A percentile compares a stretch with the other conserved stretches of the same genome.
phyloP scores from a whole-genome alignment of 2,797 vertebrate genomes.

The Sebastes flavidus region DNA sequence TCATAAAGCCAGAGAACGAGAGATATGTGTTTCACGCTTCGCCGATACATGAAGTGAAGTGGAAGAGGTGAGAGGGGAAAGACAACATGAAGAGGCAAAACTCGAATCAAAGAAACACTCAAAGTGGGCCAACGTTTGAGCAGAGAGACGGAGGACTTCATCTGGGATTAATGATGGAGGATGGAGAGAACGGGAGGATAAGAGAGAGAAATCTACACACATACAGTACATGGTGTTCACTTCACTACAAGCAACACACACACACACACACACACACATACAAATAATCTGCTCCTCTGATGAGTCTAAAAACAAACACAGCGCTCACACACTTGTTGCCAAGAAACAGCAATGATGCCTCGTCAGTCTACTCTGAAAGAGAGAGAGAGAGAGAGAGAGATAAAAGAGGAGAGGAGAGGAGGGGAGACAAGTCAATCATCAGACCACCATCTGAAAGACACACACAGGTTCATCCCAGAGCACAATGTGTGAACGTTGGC shows the following conservation, averaged over 20 bases:
- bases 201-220: background rate
- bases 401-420: background rate
- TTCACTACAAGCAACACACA: background rate
- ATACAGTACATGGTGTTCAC: background rate
- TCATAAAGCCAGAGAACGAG: background rate
- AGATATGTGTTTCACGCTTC: background rate
- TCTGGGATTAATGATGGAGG: constrained; percentile 18
- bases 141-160: background rate
- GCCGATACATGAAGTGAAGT: background rate
- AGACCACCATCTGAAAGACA: background rate
- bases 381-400: constrained; percentile 6
- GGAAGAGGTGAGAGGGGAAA: constrained; percentile 8
- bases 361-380: constrained; percentile 47
- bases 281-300: constrained; percentile 37
- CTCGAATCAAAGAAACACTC: background rate
- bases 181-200: background rate
- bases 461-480: background rate
- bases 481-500: too few species aligned
- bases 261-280: background rate
- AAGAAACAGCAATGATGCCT: constrained; percentile 79
- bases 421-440: background rate
- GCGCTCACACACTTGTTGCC: constrained; percentile 78
- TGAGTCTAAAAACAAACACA: constrained; percentile 66
- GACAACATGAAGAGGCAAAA: background rate
- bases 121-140: background rate